phyloP scores from a whole-genome alignment of 2,888 invertebrate species.

The Octodonta nipae region DNA sequence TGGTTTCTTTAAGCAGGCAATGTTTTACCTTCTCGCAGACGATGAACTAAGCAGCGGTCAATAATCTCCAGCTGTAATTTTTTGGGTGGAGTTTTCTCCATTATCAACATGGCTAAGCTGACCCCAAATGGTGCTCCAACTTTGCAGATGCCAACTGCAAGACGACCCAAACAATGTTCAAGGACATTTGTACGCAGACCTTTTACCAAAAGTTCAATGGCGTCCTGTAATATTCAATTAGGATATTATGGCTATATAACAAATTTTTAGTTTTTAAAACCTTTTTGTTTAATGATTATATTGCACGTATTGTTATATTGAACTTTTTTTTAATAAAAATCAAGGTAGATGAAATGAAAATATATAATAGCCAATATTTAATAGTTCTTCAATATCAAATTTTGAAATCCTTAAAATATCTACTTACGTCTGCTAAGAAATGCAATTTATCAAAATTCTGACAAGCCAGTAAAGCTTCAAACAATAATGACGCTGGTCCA shows the following conservation, averaged over 20 bases:
- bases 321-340: too few species aligned
- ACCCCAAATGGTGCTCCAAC: constrained; percentile 40
- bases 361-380: too few species aligned
- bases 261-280: too few species aligned
- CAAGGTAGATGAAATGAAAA: too few species aligned
- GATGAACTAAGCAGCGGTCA: constrained; percentile 24
- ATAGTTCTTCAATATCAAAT: too few species aligned
- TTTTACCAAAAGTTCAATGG: constrained; percentile 22
- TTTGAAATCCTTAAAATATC: too few species aligned
- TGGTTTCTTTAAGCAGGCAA: neutral
- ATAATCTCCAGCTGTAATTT: constrained; percentile 33
- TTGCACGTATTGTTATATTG: too few species aligned
- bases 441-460: constrained; percentile 19
- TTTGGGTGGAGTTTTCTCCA: constrained; percentile 39
- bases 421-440: constrained; percentile 19
- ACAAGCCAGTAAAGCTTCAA: constrained; percentile 21
- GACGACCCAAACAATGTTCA: constrained; percentile 31
- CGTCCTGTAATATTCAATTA: constrained; percentile 20
- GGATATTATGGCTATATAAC: neutral
- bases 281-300: too few species aligned
- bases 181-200: constrained; percentile 27
- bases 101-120: constrained; percentile 38
- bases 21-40: constrained; percentile 19
- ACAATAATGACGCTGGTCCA: constrained; percentile 19
- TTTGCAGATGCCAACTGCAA: constrained; percentile 35